Evolutionary conservation across 2,888 invertebrate genomes (phyloP).

Genomic region (Pasiphila rectangulata): DNA sequence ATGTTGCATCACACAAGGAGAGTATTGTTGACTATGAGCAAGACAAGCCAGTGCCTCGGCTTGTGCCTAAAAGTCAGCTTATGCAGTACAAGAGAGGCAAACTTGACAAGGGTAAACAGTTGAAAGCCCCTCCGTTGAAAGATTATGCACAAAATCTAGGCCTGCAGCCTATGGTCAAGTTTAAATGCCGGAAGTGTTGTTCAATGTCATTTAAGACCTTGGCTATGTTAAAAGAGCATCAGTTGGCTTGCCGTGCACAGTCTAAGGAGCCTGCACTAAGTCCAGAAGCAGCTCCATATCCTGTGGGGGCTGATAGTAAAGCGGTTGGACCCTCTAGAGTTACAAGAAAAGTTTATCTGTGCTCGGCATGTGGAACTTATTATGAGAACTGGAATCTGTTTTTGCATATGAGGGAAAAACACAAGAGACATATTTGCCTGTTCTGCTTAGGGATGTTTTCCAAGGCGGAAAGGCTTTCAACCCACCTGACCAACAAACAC

Average conservation of each 20-base stretch:
- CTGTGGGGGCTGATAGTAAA: constrained; percentile 48
- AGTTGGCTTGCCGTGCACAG: constrained; percentile 81
- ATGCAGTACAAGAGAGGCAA: constrained; percentile 72
- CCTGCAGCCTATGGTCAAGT: constrained; percentile 85
- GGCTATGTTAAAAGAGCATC: constrained; percentile 85
- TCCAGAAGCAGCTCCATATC: constrained; percentile 58
- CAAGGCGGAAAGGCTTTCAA: constrained; percentile 87
- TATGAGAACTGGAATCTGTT: constrained; percentile 94
- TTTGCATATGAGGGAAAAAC: constrained; percentile 90
- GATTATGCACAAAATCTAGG: constrained; percentile 88
- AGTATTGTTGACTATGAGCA: constrained; percentile 56
- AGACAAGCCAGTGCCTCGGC: constrained; percentile 71
- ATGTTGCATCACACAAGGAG: constrained; percentile 56
- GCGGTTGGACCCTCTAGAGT: constrained; percentile 79
- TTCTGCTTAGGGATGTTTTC: constrained; percentile 92
- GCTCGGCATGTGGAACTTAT: constrained; percentile 90
- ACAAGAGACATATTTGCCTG: constrained; percentile 90
- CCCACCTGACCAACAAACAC: constrained; percentile 89
- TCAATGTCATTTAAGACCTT: constrained; percentile 84
- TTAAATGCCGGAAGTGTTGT: constrained; percentile 88
- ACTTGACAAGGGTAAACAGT: constrained; percentile 63
- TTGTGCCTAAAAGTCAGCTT: constrained; percentile 74
- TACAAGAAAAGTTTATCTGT: constrained; percentile 89
- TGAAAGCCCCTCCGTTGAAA: constrained; percentile 40
- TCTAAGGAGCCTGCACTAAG: constrained; percentile 66